These are phyloP conservation scores for Nematostella vectensis DNA, from an alignment of 92 coral and sea anemone genomes.

Conservation along the genomic window DNA sequence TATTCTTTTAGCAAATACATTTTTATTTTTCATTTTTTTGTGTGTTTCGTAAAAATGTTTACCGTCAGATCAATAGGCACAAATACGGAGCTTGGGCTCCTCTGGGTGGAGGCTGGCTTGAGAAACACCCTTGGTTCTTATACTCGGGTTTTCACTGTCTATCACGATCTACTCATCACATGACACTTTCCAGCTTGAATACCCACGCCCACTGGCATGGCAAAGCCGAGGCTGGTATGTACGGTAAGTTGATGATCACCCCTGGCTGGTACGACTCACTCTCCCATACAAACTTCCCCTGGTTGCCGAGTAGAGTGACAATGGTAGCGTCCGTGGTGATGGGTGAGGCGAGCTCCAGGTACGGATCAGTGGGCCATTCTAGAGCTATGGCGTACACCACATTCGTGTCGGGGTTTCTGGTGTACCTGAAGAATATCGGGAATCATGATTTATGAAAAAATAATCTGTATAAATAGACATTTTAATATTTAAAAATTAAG, in stretches of 20 bases:
- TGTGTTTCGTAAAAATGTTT: too few relatives aligned
- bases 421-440: slow-evolving; percentile 50
- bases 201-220: slow-evolving; percentile 96
- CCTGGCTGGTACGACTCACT: slow-evolving; percentile 22
- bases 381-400: slow-evolving; percentile 69
- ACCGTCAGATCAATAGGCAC: too few relatives aligned
- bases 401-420: slow-evolving; percentile 32
- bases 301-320: slow-evolving; percentile 62
- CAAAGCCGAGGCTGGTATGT: slow-evolving; percentile 45
- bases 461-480: neutral
- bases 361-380: slow-evolving; percentile 56
- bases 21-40: too few relatives aligned
- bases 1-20: too few relatives aligned
- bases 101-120: too few relatives aligned
- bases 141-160: too few relatives aligned
- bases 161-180: too few relatives aligned
- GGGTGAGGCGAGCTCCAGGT: slow-evolving; percentile 36
- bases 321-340: slow-evolving; percentile 28
- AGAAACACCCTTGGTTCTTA: too few relatives aligned
- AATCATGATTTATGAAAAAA: neutral
- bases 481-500: too few relatives aligned
- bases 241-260: slow-evolving; percentile 58
- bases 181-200: slow-evolving; percentile 47
- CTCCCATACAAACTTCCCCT: slow-evolving; percentile 39
- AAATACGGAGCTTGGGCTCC: too few relatives aligned